A percentile compares a stretch with the other conserved stretches of the same genome.
Evolutionary conservation across 2,113 vertebrate genomes (phyloP).

Genomic region (Nymphicus hollandicus): DNA sequence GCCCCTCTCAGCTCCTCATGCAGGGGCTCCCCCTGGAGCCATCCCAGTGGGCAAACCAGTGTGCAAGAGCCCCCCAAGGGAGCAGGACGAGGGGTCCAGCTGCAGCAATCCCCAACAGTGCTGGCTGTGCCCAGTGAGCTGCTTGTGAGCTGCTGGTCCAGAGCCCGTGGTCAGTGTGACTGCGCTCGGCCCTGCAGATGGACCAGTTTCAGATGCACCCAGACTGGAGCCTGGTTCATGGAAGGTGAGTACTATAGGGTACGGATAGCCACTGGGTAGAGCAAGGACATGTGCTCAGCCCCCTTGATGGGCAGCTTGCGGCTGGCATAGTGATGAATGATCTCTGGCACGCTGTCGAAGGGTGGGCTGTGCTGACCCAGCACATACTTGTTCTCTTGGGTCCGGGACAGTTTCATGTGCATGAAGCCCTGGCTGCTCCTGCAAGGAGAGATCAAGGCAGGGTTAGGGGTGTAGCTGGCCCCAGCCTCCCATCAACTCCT

Average conservation of each 20-base stretch:
- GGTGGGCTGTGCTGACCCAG: constrained; percentile 96
- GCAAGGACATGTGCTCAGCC: constrained; percentile 96
- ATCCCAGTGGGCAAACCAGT: not conserved
- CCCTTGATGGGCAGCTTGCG: constrained; percentile 98
- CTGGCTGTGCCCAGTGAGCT: not conserved
- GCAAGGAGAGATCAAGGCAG: not conserved
- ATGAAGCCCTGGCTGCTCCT: constrained; percentile 99
- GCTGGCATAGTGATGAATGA: constrained; percentile 96
- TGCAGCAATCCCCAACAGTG: not conserved
- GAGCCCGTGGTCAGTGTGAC: not conserved
- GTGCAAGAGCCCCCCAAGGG: not conserved
- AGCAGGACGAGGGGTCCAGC: not conserved
- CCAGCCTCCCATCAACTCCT: not conserved
- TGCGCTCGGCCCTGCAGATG: fast-evolving
- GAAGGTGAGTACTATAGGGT: constrained; percentile 81
- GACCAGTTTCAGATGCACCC: not conserved
- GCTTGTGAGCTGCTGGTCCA: not conserved
- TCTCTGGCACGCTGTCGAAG: constrained; percentile 94
- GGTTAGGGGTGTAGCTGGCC: not conserved
- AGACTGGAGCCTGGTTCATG: not conserved
- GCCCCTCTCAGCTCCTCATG: not conserved
- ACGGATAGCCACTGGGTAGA: constrained; percentile 95
- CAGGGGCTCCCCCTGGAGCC: not conserved
- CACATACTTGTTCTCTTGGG: constrained; percentile 95
- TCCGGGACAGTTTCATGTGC: constrained; percentile 97